These are phyloP conservation scores for Paragorgia papillata DNA, from an alignment of 92 coral and sea anemone species.

Conservation along the genomic window DNA sequence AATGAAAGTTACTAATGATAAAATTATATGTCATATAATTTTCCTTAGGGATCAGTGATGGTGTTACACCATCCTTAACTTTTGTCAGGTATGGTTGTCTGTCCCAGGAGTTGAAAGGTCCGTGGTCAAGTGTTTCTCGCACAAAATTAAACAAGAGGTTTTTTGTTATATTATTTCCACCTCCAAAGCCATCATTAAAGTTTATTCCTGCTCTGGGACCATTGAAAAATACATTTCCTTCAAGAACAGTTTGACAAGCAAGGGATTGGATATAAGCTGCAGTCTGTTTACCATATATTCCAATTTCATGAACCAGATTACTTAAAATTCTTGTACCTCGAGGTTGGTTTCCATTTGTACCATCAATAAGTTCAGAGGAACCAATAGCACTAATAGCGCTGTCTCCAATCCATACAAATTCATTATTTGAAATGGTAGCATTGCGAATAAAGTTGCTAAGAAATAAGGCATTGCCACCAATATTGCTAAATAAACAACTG, in stretches of 20 bases:
- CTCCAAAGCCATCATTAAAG: conserved; percentile 43
- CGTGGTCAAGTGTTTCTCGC: conserved; percentile 39
- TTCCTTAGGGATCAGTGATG: conserved; percentile 32
- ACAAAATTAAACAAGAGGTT: conserved; percentile 42
- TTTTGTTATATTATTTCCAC: conserved; percentile 30
- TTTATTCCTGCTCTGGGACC: conserved; percentile 42
- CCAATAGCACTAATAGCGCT: conserved; percentile 35
- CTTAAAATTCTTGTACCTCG: conserved; percentile 29
- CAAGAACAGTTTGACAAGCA: conserved; percentile 29
- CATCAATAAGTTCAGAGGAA: conserved; percentile 41
- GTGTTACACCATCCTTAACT: conserved; percentile 23
- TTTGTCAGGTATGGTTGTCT: conserved; percentile 47
- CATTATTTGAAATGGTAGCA: conserved; percentile 40
- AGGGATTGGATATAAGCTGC: conserved; percentile 35
- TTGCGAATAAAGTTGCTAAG: conserved; percentile 36
- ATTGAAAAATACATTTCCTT: conserved; percentile 40
- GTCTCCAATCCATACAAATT: conserved; percentile 45
- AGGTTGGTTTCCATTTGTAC: conserved; percentile 39
- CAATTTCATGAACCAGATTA: conserved; percentile 40
- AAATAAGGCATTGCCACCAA: conserved; percentile 42
- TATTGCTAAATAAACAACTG: conserved; percentile 22
- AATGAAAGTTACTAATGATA: conserved; percentile 36
- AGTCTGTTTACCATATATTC: conserved; percentile 40
- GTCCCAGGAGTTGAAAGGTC: conserved; percentile 46
- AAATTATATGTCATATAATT: conserved; percentile 38